A percentile compares a stretch with the other conserved stretches of the same genome.
Evolutionary conservation across 2,797 vertebrate species (phyloP).

Genomic region (Sebastes flavidus): DNA sequence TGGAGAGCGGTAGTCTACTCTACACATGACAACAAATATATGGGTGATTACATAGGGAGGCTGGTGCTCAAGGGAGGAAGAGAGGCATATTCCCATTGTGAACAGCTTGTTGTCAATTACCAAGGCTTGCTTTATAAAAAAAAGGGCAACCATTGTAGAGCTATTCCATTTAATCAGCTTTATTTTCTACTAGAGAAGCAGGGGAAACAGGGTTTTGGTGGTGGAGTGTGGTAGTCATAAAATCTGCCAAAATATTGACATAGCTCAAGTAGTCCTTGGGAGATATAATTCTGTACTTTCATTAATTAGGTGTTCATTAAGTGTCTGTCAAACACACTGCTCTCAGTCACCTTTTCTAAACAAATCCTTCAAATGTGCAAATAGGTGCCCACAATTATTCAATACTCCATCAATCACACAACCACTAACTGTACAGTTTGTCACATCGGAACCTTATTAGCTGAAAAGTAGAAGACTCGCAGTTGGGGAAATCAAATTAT

Average conservation of each 20-base stretch:
- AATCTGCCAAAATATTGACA: background rate
- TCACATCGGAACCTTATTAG: background rate
- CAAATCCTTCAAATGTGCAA: background rate
- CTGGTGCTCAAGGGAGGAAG: background rate
- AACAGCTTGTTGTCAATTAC: constrained; percentile 43
- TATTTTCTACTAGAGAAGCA: background rate
- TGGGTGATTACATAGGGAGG: constrained; percentile 1
- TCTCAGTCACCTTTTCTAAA: background rate
- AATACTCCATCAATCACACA: background rate
- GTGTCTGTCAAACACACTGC: background rate
- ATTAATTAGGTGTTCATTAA: background rate
- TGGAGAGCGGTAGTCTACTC: background rate
- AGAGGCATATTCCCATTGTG: constrained; percentile 8
- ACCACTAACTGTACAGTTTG: background rate
- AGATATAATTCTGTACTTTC: background rate
- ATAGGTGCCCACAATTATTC: background rate
- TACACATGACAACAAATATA: constrained; percentile 3
- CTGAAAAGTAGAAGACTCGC: background rate
- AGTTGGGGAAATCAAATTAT: background rate
- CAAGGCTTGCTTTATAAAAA: background rate
- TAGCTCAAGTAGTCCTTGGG: background rate
- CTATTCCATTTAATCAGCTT: constrained; percentile 1
- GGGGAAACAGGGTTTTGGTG: background rate
- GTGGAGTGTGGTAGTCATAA: background rate
- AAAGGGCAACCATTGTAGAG: background rate